Evolutionary conservation across 2,113 vertebrate species (phyloP).

Genomic region (Tragelaphus imberbis): DNA sequence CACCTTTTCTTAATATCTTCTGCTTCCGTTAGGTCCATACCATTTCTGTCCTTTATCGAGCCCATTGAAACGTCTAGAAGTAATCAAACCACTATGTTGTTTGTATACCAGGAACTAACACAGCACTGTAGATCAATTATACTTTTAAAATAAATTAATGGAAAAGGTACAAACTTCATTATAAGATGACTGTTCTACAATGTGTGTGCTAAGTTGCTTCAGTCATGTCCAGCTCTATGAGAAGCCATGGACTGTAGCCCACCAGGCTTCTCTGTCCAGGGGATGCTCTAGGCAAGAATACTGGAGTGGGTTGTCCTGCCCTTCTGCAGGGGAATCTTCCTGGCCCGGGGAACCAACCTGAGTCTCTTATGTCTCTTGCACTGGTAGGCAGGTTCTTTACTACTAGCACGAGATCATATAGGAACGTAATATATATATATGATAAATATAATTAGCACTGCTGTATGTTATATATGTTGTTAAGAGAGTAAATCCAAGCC

Average conservation of each 20-base stretch:
- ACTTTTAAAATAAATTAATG: background rate
- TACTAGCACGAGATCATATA: background rate
- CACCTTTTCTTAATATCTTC: too few relatives aligned
- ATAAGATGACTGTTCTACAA: background rate
- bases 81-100: background rate
- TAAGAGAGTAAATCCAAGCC: background rate
- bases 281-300: background rate
- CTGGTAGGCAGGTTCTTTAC: background rate
- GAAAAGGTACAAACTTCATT: background rate
- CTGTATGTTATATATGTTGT: background rate
- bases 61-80: background rate
- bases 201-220: background rate
- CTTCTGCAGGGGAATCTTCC: background rate
- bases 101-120: background rate
- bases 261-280: background rate
- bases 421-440: background rate
- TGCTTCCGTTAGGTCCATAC: too few relatives aligned
- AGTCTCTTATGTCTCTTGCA: background rate
- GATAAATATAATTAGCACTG: background rate
- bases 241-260: background rate
- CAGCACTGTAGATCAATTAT: background rate
- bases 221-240: background rate
- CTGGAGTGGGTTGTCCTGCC: background rate
- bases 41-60: too few relatives aligned
- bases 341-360: background rate